Evolutionary conservation across 2,797 vertebrate genomes (phyloP).

Genomic region (Siniperca undulata): DNA sequence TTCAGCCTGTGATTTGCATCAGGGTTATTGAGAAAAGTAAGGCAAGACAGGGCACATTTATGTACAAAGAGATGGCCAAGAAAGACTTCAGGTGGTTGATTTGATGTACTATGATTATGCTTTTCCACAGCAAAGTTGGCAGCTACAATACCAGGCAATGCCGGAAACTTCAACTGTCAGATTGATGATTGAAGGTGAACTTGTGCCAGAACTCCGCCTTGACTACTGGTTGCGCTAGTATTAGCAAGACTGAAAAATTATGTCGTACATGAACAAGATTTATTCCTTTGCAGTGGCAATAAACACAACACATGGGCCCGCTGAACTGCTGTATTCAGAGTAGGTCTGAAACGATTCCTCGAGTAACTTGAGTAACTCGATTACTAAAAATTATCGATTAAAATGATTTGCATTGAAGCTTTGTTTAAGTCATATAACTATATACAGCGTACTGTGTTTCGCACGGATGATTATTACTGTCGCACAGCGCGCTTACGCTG

Average conservation of each 20-base stretch:
- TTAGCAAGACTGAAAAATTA: no score
- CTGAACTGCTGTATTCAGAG: no score
- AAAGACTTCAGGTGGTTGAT: constrained; percentile 4
- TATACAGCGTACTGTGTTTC: no score
- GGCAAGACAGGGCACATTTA: constrained; percentile 26
- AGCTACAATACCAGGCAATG: neutral
- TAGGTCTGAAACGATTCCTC: no score
- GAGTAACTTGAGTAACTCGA: no score
- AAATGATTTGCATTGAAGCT: no score
- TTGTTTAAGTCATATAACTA: no score
- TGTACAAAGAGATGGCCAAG: neutral
- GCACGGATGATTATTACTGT: no score
- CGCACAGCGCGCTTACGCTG: no score
- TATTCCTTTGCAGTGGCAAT: neutral
- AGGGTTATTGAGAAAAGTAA: neutral
- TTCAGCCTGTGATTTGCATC: constrained; percentile 6
- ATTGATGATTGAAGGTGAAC: neutral
- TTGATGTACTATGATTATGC: neutral
- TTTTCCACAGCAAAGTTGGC: constrained; percentile 2
- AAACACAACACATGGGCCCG: no score
- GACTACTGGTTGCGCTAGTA: neutral
- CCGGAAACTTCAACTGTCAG: neutral
- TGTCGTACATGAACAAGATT: no score
- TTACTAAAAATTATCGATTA: no score
- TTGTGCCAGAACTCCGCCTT: neutral